A percentile compares a stretch with the other conserved stretches of the same genome.
phyloP scores from a whole-genome alignment of 2,888 invertebrate genomes.

The Tenthredo scrophulariae region DNA sequence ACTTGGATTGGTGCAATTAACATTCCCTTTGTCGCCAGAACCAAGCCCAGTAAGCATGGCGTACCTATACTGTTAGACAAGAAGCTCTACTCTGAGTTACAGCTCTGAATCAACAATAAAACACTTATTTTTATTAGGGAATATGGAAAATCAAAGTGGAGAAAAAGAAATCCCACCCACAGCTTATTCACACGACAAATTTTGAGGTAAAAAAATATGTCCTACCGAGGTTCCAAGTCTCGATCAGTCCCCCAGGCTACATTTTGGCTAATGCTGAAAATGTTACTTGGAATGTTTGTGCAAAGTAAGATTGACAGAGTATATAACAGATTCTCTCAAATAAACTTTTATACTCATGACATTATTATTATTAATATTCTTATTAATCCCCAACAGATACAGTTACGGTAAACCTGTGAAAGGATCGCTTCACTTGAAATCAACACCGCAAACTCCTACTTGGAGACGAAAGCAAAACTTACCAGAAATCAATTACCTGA shows the following conservation, averaged over 20 bases:
- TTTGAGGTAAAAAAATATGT: constrained; percentile 81
- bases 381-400: constrained; percentile 76
- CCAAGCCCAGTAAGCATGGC: constrained; percentile 68
- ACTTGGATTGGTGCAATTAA: constrained; percentile 82
- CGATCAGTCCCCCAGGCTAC: constrained; percentile 79
- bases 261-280: constrained; percentile 78
- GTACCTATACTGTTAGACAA: background rate
- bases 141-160: constrained; percentile 80
- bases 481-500: constrained; percentile 73
- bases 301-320: constrained; percentile 76
- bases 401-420: constrained; percentile 83
- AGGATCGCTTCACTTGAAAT: constrained; percentile 79
- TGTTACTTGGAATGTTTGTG: constrained; percentile 80
- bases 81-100: background rate
- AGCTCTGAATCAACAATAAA: background rate
- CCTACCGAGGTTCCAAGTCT: constrained; percentile 82
- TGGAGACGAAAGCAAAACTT: constrained; percentile 73
- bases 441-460: constrained; percentile 72
- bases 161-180: constrained; percentile 68
- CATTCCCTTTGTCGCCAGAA: constrained; percentile 78
- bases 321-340: background rate
- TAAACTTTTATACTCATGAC: constrained; percentile 53
- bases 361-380: background rate
- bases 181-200: constrained; percentile 72
- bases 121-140: constrained; percentile 75